Evolutionary conservation across 1,140 invertebrate genomes (phyloP).

Genomic region (Conus ventricosus): DNA sequence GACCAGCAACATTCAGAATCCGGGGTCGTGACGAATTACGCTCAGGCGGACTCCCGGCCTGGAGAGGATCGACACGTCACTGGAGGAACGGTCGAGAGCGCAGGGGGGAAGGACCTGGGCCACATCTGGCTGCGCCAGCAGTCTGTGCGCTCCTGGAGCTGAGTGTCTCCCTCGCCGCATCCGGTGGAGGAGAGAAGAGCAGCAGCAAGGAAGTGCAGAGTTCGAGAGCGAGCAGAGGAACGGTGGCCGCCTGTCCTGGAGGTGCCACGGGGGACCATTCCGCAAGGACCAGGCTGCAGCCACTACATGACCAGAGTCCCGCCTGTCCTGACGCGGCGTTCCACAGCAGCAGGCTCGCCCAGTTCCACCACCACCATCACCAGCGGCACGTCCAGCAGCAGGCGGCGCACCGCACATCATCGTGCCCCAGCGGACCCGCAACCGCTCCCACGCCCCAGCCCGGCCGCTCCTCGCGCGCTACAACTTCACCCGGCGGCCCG

Average conservation of each 20-base stretch:
- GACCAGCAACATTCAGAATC: constrained; percentile 8
- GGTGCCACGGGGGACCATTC: not conserved
- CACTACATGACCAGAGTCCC: constrained; percentile 18
- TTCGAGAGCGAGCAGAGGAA: not conserved
- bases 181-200: not conserved
- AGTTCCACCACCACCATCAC: constrained; percentile 17
- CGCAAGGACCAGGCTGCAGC: constrained; percentile 23
- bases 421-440: constrained; percentile 42
- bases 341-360: constrained; percentile 17
- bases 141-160: not conserved
- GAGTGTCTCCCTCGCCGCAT: not conserved
- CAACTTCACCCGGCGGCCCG: constrained; percentile 55
- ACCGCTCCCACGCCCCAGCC: constrained; percentile 17
- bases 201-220: not conserved
- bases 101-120: not conserved
- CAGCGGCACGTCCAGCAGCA: constrained; percentile 22
- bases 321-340: not conserved
- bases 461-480: constrained; percentile 40
- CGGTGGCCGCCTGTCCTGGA: not conserved
- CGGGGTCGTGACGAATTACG: not conserved
- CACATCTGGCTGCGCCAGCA: constrained; percentile 3
- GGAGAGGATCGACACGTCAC: not conserved
- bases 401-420: constrained; percentile 28
- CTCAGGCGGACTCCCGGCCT: no score
- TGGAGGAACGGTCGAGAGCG: not conserved